These are phyloP conservation scores for Aphrocallistes beatrix DNA, from an alignment of 37 sponge, comb jelly and placozoan genomes.

Conservation along the genomic window DNA sequence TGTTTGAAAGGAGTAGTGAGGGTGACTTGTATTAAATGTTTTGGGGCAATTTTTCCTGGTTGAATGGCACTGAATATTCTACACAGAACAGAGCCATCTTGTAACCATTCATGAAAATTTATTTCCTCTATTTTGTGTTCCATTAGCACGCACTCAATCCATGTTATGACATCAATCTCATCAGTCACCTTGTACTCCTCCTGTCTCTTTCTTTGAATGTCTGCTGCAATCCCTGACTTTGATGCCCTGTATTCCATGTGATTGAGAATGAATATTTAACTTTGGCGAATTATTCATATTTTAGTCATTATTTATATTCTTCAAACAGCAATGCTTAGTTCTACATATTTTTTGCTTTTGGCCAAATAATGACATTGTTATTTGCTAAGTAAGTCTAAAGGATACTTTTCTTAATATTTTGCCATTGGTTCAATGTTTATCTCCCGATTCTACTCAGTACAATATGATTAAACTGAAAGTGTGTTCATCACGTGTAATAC, in stretches of 20 bases:
- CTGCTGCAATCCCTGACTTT: conserved; percentile 16
- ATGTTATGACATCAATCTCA: background rate
- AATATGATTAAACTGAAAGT: too few species aligned
- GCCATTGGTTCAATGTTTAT: too few species aligned
- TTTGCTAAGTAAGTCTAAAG: too few species aligned
- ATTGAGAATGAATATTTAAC: too few species aligned
- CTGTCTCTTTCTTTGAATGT: background rate
- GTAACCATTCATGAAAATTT: background rate
- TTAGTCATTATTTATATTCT: too few species aligned
- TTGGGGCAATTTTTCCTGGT: background rate
- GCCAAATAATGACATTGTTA: too few species aligned
- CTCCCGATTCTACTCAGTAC: too few species aligned
- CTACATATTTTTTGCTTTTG: too few species aligned
- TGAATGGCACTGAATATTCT: background rate
- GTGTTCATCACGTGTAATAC: too few species aligned
- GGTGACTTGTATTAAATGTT: background rate
- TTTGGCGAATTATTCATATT: too few species aligned
- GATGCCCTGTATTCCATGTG: background rate
- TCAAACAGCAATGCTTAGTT: too few species aligned
- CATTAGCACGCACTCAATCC: background rate
- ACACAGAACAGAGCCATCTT: background rate
- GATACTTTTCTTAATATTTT: too few species aligned
- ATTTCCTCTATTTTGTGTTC: background rate
- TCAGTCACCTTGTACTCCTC: background rate
- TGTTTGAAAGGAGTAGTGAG: background rate